A percentile compares a stretch with the other conserved stretches of the same genome.
Evolutionary conservation across 2,888 invertebrate species (phyloP).

Genomic region (Drosophila mimetica): DNA sequence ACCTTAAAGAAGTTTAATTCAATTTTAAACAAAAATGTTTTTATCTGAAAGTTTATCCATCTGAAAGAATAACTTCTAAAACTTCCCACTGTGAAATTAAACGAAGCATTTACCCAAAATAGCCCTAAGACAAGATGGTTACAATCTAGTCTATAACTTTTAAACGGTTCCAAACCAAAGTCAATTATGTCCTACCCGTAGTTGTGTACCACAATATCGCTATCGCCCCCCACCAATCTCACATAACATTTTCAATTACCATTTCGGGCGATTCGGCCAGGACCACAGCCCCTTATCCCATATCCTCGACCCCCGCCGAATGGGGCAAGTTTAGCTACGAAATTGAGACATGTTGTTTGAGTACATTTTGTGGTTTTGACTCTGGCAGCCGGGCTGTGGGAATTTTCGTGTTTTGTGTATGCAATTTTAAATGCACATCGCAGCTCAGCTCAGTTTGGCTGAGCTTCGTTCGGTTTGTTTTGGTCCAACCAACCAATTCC

Average conservation of each 20-base stretch:
- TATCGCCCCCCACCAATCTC: conserved; percentile 17
- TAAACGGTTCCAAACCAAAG: conserved; percentile 34
- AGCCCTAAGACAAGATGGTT: conserved; percentile 3
- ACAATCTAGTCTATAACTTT: conserved; percentile 24
- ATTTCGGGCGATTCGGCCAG: conserved; percentile 30
- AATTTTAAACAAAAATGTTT: no score
- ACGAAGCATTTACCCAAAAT: conserved; percentile 4
- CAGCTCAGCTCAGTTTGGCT: conserved; percentile 19
- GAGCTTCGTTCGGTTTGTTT: conserved; percentile 1
- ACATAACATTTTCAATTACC: conserved; percentile 40
- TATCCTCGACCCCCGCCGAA: neutral
- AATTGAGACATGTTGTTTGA: conserved; percentile 73
- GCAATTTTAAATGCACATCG: conserved; percentile 53
- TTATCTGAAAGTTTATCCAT: neutral
- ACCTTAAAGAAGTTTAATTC: neutral
- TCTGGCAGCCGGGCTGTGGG: conserved; percentile 28
- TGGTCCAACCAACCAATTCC: conserved; percentile 31
- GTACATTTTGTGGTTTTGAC: conserved; percentile 68
- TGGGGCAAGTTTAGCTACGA: conserved; percentile 49
- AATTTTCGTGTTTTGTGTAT: conserved; percentile 49
- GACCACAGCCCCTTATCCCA: conserved; percentile 2
- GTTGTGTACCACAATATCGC: conserved; percentile 21
- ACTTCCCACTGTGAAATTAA: neutral
- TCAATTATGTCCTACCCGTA: conserved; percentile 36
- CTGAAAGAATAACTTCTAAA: neutral